Conservation (phyloP, 2,888 invertebrate genomes). For the Nebria salina region DNA sequence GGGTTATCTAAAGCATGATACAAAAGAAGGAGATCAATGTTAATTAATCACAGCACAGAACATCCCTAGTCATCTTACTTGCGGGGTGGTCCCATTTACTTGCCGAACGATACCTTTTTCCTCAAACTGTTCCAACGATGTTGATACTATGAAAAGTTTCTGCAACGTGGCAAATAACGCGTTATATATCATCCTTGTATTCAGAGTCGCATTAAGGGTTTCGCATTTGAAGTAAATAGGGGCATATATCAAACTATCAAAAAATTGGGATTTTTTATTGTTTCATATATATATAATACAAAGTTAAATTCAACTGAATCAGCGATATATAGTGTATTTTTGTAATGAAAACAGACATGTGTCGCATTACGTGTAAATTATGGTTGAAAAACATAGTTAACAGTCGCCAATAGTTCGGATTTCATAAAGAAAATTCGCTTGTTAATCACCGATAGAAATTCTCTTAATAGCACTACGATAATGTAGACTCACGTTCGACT, state of each 20-base stretch:
- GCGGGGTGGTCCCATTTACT: neutral
- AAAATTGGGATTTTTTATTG: neutral
- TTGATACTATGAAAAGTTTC: neutral
- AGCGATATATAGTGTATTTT: too few relatives aligned
- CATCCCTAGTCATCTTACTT: slow-evolving; percentile 27
- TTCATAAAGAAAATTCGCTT: neutral
- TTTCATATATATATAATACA: too few relatives aligned
- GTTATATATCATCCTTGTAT: neutral
- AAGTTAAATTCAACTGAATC: too few relatives aligned
- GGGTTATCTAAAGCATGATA: slow-evolving; percentile 37
- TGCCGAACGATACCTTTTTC: slow-evolving; percentile 4
- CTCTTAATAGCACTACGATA: slow-evolving; percentile 31
- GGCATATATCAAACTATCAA: neutral
- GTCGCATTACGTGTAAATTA: too few relatives aligned
- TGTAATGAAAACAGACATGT: too few relatives aligned
- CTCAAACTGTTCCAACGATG: neutral
- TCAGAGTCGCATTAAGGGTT: neutral
- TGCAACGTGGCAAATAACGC: neutral
- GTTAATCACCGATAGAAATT: slow-evolving; percentile 11
- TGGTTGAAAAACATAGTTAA: neutral
- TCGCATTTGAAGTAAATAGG: neutral
- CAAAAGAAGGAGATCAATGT: slow-evolving; percentile 46
- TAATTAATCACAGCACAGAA: slow-evolving; percentile 43
- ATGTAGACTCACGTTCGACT: slow-evolving; percentile 1
- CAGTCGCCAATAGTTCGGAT: neutral